These are phyloP conservation scores for Chymomyza costata DNA, from an alignment of 1,140 invertebrate genomes.

Conservation along the genomic window DNA sequence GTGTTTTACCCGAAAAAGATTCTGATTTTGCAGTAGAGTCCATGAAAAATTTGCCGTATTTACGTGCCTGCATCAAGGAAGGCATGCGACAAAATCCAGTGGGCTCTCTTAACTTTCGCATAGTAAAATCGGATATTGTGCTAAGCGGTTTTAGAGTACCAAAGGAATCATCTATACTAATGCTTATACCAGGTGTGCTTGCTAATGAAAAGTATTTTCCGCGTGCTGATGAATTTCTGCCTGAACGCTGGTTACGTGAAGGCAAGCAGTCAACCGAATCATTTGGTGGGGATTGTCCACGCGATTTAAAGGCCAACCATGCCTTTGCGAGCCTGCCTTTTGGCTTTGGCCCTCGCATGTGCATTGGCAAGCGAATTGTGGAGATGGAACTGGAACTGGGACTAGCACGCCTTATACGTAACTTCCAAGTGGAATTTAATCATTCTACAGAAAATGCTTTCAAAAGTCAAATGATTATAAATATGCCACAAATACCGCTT, in stretches of 20 bases:
- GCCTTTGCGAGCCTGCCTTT: constrained; percentile 79
- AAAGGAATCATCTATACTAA: constrained; percentile 75
- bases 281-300: constrained; percentile 44
- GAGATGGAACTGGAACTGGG: constrained; percentile 83
- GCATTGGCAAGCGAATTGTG: constrained; percentile 81
- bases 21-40: constrained; percentile 77
- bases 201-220: constrained; percentile 76
- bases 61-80: constrained; percentile 82
- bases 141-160: constrained; percentile 79
- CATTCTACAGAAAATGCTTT: constrained; percentile 52
- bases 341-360: constrained; percentile 79
- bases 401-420: constrained; percentile 78
- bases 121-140: constrained; percentile 76
- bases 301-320: constrained; percentile 44
- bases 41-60: constrained; percentile 78
- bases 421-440: constrained; percentile 77
- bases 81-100: constrained; percentile 77
- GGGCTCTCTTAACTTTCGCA: constrained; percentile 75
- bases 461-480: constrained; percentile 39
- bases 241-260: constrained; percentile 78
- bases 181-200: constrained; percentile 64
- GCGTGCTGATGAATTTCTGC: constrained; percentile 76
- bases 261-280: constrained; percentile 24
- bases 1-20: constrained; percentile 76
- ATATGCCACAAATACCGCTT: constrained; percentile 61